phyloP scores from a whole-genome alignment of 2,113 vertebrate species.

The Rhodinocichla rosea region DNA sequence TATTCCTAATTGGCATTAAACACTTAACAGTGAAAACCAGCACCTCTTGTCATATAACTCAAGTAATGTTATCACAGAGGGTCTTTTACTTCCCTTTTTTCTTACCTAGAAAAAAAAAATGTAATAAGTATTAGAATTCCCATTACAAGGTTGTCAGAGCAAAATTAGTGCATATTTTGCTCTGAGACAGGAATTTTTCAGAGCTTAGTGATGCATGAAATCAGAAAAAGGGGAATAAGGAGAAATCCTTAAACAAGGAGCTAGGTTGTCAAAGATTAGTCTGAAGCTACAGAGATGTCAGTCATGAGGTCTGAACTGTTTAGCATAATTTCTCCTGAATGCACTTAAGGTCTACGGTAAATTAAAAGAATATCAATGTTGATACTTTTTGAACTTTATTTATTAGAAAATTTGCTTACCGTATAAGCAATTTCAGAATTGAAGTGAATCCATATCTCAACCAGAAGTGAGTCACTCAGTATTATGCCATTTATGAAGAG shows the following conservation, averaged over 20 bases:
- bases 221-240: conserved; percentile 42
- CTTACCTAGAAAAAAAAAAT: conserved; percentile 59
- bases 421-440: not conserved
- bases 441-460: not conserved
- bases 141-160: conserved; percentile 62
- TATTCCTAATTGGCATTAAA: not conserved
- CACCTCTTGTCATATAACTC: not conserved
- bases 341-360: not conserved
- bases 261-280: not conserved
- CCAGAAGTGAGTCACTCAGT: not conserved
- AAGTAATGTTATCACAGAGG: not conserved
- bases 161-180: conserved; percentile 56
- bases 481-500: not conserved
- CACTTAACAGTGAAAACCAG: not conserved
- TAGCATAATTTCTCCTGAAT: not conserved
- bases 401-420: not conserved
- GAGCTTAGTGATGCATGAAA: conserved; percentile 32
- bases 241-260: conserved; percentile 41
- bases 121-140: conserved; percentile 48
- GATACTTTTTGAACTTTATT: not conserved
- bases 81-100: not conserved
- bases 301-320: not conserved
- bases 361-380: not conserved
- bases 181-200: conserved; percentile 36
- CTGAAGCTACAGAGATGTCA: conserved; percentile 1